Base-by-base conservation (phyloP, 1,140 invertebrate species). In the Pinna nobilis region DNA sequence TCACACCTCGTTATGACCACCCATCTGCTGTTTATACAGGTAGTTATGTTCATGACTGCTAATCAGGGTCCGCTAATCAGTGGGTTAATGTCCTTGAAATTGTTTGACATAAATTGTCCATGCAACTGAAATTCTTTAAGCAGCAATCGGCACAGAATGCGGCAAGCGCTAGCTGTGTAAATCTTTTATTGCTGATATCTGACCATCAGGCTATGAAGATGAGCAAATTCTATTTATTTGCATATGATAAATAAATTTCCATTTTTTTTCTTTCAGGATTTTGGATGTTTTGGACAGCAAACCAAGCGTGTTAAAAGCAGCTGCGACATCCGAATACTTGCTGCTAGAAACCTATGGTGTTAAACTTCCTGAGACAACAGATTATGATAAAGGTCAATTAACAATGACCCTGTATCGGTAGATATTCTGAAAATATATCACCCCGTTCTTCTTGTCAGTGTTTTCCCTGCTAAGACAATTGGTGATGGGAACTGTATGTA, bases 401-500 rank as follows among this genome's bases (percentile, higher is more conserved):
- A 15, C 20, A 3, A 25, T 13, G 65, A 68, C 30, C 6, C 35
- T 5, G 65, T 57, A 9, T 68, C 65, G 0, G 28, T 9, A 25
- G 20, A 57, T 11, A 68, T 68, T 25, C 32, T 73, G 13, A 33
- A 25, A n/a, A 44, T 28, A 39, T 73, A 39, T 63, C 53, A 74
- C 18, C 71, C 71, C 9, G 53, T 51, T 11, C 13, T 68, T 6
- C n/a, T 50, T 1, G 25, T n/a, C 35, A 47, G 20, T 25, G 44
- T 60, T n/a, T 41, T 51, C 18, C 71, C 71, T 3, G 33, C 55
- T 20, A 35, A 41, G 3, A 70, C 67, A 30, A n/a, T 51, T 18
- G 61, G 61, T 33, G 74, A 71, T 30, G 68, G 68, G 0, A 76
- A 76, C 28, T 76, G 74, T 61, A 35, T 76, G 33, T 71, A 67